Percentiles rank a stretch among this genome's conserved stretches.
phyloP scores from a whole-genome alignment of 2,797 vertebrate species.

The Sus cebifrons region DNA sequence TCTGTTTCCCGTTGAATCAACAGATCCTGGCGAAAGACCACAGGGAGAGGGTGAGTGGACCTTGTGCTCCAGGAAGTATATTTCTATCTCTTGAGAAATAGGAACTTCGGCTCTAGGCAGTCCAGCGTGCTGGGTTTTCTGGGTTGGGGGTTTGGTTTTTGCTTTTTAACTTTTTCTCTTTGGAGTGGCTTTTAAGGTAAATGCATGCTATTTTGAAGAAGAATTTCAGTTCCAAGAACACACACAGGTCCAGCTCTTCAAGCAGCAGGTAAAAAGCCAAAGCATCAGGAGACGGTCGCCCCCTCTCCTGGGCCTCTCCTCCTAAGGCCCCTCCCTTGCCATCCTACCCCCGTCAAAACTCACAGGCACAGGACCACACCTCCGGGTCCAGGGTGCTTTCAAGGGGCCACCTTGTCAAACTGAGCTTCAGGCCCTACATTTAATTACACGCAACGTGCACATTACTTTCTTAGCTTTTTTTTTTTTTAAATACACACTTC shows the following conservation, averaged over 20 bases:
- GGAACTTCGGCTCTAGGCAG: slow-evolving; percentile 72
- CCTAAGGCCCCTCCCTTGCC: too few relatives aligned
- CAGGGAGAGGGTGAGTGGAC: not conserved
- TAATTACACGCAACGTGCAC: not conserved
- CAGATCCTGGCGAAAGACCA: slow-evolving; percentile 47
- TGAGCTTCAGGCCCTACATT: not conserved
- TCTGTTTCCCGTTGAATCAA: not conserved
- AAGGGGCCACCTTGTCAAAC: not conserved
- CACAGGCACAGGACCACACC: not conserved
- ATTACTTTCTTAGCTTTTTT: slow-evolving; percentile 49
- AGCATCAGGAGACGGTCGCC: not conserved
- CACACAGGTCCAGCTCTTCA: not conserved
- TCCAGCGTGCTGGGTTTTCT: slow-evolving; percentile 55
- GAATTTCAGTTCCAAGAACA: slow-evolving; percentile 62
- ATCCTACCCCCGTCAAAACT: not conserved
- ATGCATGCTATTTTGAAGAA: slow-evolving; percentile 61
- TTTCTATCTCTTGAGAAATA: slow-evolving; percentile 77
- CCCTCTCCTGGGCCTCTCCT: not conserved
- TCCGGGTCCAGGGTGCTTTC: not conserved
- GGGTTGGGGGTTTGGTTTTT: not conserved
- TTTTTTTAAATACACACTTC: slow-evolving; percentile 3
- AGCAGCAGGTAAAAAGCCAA: not conserved
- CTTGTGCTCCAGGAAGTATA: slow-evolving; percentile 72
- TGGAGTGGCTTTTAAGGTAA: slow-evolving; percentile 57
- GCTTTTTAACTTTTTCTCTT: slow-evolving; percentile 60